Conservation (phyloP, 1,140 invertebrate genomes). For the Micrasema minimum region DNA sequence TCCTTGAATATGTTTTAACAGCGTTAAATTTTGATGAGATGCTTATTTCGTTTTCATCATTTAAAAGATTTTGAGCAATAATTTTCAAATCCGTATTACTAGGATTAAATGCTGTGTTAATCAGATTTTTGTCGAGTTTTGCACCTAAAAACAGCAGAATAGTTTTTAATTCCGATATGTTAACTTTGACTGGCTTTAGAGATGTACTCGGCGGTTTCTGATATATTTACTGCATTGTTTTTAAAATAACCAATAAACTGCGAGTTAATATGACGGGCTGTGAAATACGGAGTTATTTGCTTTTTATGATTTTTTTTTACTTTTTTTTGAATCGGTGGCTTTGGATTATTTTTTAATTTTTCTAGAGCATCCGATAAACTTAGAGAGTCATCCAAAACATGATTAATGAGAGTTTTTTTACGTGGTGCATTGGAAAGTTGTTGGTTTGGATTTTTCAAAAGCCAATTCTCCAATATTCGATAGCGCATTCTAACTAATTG, state of each 20-base stretch:
- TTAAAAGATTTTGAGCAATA: conserved; percentile 15
- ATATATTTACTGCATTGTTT: conserved; percentile 6
- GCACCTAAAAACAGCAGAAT: conserved; percentile 34
- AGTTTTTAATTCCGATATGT: conserved; percentile 23
- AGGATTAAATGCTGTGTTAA: neutral
- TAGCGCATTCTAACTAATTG: conserved; percentile 10
- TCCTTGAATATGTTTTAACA: conserved; percentile 49
- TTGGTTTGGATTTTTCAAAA: conserved; percentile 8
- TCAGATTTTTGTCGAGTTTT: conserved; percentile 27
- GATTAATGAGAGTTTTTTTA: neutral
- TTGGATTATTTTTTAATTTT: conserved; percentile 5
- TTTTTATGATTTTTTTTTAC: conserved; percentile 6
- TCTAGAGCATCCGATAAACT: conserved; percentile 20
- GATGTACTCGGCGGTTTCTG: neutral
- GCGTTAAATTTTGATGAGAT: conserved; percentile 13
- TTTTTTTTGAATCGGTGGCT: neutral
- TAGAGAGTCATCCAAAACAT: neutral
- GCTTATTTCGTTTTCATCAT: conserved; percentile 19
- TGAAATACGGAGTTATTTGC: neutral
- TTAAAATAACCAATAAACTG: conserved; percentile 37
- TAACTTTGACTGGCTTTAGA: conserved; percentile 5
- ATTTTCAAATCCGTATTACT: conserved; percentile 2
- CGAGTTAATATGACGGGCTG: neutral
- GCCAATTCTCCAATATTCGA: conserved; percentile 5
- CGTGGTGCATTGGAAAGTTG: conserved; percentile 7